Conservation (phyloP, 2,888 invertebrate species). For the Lasioglossum malachurum region DNA sequence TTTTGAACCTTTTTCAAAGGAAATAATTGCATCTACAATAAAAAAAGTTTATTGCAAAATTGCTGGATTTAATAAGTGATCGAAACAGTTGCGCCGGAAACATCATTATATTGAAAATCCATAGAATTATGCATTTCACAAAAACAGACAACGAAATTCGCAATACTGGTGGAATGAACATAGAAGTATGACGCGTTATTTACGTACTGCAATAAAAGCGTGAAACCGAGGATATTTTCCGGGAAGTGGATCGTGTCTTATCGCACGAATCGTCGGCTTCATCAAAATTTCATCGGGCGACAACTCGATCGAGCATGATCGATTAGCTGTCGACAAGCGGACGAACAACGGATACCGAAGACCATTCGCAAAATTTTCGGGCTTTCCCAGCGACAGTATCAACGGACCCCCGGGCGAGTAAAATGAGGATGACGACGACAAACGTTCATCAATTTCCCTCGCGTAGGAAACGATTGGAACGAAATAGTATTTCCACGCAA, state of each 20-base stretch:
- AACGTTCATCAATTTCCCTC: constrained; percentile 42
- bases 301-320: not conserved
- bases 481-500: constrained; percentile 55
- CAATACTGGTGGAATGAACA: not conserved
- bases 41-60: too few relatives aligned
- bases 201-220: not conserved
- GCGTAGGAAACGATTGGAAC: constrained; percentile 24
- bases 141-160: too few relatives aligned
- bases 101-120: too few relatives aligned
- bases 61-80: too few relatives aligned
- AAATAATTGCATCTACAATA: too few relatives aligned
- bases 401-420: constrained; percentile 13
- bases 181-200: not conserved
- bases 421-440: constrained; percentile 9
- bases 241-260: not conserved
- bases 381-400: constrained; percentile 19
- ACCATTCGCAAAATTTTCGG: constrained; percentile 22
- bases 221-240: not conserved
- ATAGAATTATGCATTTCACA: too few relatives aligned
- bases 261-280: not conserved
- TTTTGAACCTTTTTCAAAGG: too few relatives aligned
- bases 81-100: too few relatives aligned
- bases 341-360: not conserved
- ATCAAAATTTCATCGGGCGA: not conserved
- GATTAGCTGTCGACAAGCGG: not conserved